Conservation (phyloP, 2,888 invertebrate genomes). For the Limenitis arthemis region DNA sequence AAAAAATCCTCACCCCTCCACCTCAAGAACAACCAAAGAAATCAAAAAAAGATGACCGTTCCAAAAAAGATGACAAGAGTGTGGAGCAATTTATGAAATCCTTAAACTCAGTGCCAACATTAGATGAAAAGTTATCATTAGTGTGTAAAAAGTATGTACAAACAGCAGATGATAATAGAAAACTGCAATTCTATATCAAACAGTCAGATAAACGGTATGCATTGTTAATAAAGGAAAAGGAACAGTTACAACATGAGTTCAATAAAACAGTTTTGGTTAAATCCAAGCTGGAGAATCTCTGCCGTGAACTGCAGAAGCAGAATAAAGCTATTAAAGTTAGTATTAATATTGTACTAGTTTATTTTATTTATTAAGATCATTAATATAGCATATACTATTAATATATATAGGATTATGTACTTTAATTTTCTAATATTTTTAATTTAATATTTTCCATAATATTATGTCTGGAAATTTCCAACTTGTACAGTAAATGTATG, state of each 20-base stretch:
- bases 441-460: no score
- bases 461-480: no score
- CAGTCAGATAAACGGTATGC: slow-evolving; percentile 74
- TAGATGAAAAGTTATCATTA: slow-evolving; percentile 78
- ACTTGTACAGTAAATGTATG: background rate
- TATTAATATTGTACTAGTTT: background rate
- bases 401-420: no score
- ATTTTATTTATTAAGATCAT: no score
- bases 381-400: no score
- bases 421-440: no score
- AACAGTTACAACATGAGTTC: slow-evolving; percentile 85
- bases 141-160: slow-evolving; percentile 85
- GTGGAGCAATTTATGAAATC: slow-evolving; percentile 78
- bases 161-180: slow-evolving; percentile 79
- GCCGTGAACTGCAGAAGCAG: slow-evolving; percentile 92
- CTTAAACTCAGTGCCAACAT: slow-evolving; percentile 66
- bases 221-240: slow-evolving; percentile 80
- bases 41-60: slow-evolving; percentile 54
- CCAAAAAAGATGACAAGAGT: slow-evolving; percentile 71
- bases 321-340: slow-evolving; percentile 90
- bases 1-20: slow-evolving; percentile 33
- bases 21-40: slow-evolving; percentile 42
- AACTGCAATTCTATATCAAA: slow-evolving; percentile 70
- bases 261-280: slow-evolving; percentile 87
- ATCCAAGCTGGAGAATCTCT: slow-evolving; percentile 89